Evolutionary conservation across 2,888 invertebrate genomes (phyloP), one percentile per base, ranked within the genome.

Genomic region (Hydrotaea cyrtoneurina): DNA sequence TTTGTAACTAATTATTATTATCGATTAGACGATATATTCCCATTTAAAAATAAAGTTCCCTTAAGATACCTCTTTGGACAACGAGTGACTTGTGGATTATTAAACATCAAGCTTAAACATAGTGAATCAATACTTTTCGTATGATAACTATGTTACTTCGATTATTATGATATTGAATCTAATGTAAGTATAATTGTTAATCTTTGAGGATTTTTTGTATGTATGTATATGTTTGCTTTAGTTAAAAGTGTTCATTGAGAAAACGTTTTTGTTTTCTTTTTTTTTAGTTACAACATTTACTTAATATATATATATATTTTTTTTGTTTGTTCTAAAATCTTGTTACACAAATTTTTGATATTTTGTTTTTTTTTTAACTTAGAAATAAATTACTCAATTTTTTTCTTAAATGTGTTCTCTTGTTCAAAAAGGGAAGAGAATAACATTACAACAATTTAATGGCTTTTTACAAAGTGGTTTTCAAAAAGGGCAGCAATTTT

Each of bases 261-360:
- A 50, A 50, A n/a, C n/a, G 21, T 55, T 55, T 53, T 55, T 55
- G 7, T 8, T 55, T 55, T 17, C 17, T 17, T 50, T 64, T 76
- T 59, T 15, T 46, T 82, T 69, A 55, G 21, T 85, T 64, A 85
- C 76, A 78, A 85, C 84, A 86, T 31, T 80, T 85, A 86, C 39
- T 82, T 82, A 86, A 85, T 39, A 50, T 81, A 77, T 74, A 39
- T 81, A 77, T 74, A 26, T 59, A 59, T 50, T 11, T 59, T 11
- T 59, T 11, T 23, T 71, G 21, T 78, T 19, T 82, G 43, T 2
- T 19, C 53, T 59, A 69, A 81, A 71, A 59, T 78, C 71, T 55
- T 73, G 75, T 62, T 10, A 50, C 31, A 62, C 64, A 66, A 57
- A 26, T 59, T 66, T 77, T 77, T 77, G 31, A 59, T 50, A 59